Conservation (phyloP, 2,888 invertebrate genomes). For the Hydrotaea cyrtoneurina region DNA sequence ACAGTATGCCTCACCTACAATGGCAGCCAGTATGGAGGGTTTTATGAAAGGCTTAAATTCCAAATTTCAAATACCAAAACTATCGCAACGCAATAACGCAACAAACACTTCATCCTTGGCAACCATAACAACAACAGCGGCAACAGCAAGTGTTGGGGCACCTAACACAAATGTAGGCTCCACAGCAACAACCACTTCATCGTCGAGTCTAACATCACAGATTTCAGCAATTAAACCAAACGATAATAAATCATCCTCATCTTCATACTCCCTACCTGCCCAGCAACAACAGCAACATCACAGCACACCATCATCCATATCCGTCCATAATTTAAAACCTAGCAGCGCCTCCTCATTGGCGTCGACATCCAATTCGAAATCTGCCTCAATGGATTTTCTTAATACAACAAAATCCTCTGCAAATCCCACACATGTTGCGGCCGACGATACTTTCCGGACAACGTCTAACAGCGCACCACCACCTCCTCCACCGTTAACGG, state of each 20-base stretch:
- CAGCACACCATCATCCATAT: slow-evolving; percentile 41
- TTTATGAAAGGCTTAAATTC: slow-evolving; percentile 89
- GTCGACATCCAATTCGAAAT: slow-evolving; percentile 3
- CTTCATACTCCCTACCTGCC: background rate
- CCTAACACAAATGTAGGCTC: background rate
- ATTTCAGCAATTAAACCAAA: background rate
- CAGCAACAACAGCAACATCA: slow-evolving; percentile 24
- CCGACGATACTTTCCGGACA: slow-evolving; percentile 43
- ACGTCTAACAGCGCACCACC: background rate
- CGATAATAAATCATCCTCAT: background rate
- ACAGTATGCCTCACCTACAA: slow-evolving; percentile 82
- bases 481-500: background rate
- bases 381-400: slow-evolving; percentile 28
- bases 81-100: slow-evolving; percentile 82
- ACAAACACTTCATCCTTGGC: slow-evolving; percentile 44
- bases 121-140: slow-evolving; percentile 57
- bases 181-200: slow-evolving; percentile 48
- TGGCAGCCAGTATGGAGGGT: slow-evolving; percentile 86
- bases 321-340: slow-evolving; percentile 37
- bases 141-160: slow-evolving; percentile 10
- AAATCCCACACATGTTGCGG: slow-evolving; percentile 46
- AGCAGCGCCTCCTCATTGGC: background rate
- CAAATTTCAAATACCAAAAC: slow-evolving; percentile 93
- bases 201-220: background rate
- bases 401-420: slow-evolving; percentile 41